Conservation (phyloP, 2,113 vertebrate species). For the human (Homo sapiens) region GRCh38 chr11:74854001-74854500, state of each 20-base stretch:
- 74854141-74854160: not conserved
- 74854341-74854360: not conserved
- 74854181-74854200: not conserved
- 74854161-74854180: constrained; percentile 1
- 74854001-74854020: not conserved
- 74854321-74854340: not conserved
- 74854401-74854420: not conserved
- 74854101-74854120: not conserved
- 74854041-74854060: not conserved
- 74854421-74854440: not conserved
- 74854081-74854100: not conserved
- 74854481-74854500: not conserved
- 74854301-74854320: not conserved
- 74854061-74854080: not conserved
- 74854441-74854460: not conserved
- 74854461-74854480: not conserved
- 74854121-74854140: not conserved
- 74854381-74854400: not conserved
- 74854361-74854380: not conserved
- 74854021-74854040: not conserved
- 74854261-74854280: not conserved
- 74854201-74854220: not conserved
- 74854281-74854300: not conserved
- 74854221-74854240: not conserved
- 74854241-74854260: not conserved